These are phyloP conservation scores for Dermatophagoides farinae DNA, from an alignment of 1,140 invertebrate species.

Conservation along the genomic window DNA sequence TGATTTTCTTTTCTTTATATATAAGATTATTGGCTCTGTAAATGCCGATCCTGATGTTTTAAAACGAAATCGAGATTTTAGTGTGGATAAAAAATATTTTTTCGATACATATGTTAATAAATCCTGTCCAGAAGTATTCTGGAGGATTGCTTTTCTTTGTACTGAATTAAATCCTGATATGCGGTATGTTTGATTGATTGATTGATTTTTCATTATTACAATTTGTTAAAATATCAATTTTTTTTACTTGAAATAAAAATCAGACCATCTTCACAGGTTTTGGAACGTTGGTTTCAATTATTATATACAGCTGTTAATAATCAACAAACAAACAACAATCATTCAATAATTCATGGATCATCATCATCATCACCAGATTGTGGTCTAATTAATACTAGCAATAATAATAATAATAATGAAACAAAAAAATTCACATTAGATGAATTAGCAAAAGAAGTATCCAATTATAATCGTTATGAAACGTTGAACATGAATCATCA, in stretches of 20 bases:
- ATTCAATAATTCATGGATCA: neutral
- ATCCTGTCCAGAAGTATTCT: slow-evolving; percentile 67
- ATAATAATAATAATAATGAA: too few relatives aligned
- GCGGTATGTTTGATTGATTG: slow-evolving; percentile 29
- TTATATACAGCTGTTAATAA: slow-evolving; percentile 27
- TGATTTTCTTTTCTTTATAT: neutral
- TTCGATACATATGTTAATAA: slow-evolving; percentile 57
- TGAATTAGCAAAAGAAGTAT: slow-evolving; percentile 48
- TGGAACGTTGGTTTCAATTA: slow-evolving; percentile 55
- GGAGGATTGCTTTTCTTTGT: slow-evolving; percentile 41
- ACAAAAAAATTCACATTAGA: slow-evolving; percentile 28
- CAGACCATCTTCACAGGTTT: slow-evolving; percentile 63
- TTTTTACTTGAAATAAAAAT: neutral
- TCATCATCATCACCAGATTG: too few relatives aligned
- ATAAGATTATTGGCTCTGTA: slow-evolving; percentile 68
- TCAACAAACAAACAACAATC: neutral
- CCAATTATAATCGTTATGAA: too few relatives aligned
- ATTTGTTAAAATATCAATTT: slow-evolving; percentile 4
- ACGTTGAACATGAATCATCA: too few relatives aligned
- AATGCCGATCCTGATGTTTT: slow-evolving; percentile 78
- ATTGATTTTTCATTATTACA: slow-evolving; percentile 11
- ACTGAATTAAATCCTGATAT: slow-evolving; percentile 19
- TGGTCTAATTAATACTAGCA: too few relatives aligned
- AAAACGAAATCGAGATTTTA: slow-evolving; percentile 69
- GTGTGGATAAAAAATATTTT: slow-evolving; percentile 65